Percentiles rank a stretch among this genome's conserved stretches.
phyloP scores from a whole-genome alignment of 2,888 invertebrate genomes.

The Bimastos eiseni region DNA sequence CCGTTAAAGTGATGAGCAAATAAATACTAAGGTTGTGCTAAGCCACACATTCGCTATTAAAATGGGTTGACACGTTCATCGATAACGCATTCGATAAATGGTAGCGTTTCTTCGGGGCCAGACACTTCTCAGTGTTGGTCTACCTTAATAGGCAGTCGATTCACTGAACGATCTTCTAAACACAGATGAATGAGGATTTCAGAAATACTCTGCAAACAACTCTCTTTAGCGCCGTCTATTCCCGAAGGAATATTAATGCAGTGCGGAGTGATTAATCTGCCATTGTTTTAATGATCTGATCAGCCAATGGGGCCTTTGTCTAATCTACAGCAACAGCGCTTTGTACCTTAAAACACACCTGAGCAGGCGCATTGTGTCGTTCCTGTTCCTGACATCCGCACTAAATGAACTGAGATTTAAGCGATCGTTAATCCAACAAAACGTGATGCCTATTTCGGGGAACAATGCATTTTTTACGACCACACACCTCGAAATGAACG shows the following conservation, averaged over 20 bases:
- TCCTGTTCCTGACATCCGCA: neutral
- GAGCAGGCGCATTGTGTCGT: neutral
- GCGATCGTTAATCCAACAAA: neutral
- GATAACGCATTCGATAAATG: neutral
- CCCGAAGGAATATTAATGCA: neutral
- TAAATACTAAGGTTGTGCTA: neutral
- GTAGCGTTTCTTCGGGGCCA: neutral
- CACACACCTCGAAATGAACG: neutral
- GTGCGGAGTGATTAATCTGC: neutral
- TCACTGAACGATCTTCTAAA: neutral
- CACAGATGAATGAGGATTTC: neutral
- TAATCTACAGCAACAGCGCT: neutral
- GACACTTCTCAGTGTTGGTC: neutral
- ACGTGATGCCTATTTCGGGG: neutral
- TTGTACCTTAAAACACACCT: neutral
- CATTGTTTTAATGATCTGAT: neutral
- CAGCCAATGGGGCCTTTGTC: neutral
- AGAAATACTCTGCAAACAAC: neutral
- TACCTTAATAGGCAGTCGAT: neutral
- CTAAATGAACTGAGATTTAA: neutral
- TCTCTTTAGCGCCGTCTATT: neutral
- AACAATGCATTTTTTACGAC: neutral
- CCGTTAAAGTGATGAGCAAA: neutral
- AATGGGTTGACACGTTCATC: neutral
- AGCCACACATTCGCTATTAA: too few relatives aligned